phyloP scores from a whole-genome alignment of 2,888 invertebrate species.

The Azorinus chamasolen region DNA sequence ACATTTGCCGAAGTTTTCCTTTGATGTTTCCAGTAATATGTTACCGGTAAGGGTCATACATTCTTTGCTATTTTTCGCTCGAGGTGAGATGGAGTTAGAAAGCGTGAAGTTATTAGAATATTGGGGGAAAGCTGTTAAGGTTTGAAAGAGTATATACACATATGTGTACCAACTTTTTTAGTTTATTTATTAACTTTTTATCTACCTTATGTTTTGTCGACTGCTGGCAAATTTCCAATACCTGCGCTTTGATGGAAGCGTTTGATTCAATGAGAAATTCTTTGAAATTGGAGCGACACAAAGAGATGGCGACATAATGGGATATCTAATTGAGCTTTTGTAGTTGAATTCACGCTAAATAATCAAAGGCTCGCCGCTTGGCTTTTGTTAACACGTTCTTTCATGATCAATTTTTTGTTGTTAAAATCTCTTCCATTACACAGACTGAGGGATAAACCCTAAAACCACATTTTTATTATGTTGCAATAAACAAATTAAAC shows the following conservation, averaged over 20 bases:
- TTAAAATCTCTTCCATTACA: slow-evolving; percentile 13
- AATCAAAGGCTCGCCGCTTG: slow-evolving; percentile 56
- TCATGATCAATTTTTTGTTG: slow-evolving; percentile 34
- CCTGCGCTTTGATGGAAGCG: slow-evolving; percentile 50
- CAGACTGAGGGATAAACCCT: slow-evolving; percentile 8
- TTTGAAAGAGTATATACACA: too few relatives aligned
- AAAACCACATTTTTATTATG: slow-evolving; percentile 13
- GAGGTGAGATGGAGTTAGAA: too few relatives aligned
- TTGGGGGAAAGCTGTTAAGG: too few relatives aligned
- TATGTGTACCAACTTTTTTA: too few relatives aligned
- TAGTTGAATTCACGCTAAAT: slow-evolving; percentile 50
- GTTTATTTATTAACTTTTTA: not conserved
- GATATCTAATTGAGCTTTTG: slow-evolving; percentile 62
- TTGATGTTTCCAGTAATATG: slow-evolving; percentile 72
- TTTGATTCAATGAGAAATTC: slow-evolving; percentile 46
- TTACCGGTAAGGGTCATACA: slow-evolving; percentile 60
- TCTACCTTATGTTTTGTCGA: not conserved
- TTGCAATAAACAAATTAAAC: slow-evolving; percentile 21
- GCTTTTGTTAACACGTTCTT: slow-evolving; percentile 27
- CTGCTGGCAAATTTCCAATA: slow-evolving; percentile 45
- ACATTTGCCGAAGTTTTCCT: slow-evolving; percentile 73
- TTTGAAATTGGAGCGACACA: slow-evolving; percentile 59
- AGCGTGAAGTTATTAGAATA: too few relatives aligned
- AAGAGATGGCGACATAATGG: slow-evolving; percentile 56
- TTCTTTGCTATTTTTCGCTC: too few relatives aligned